phyloP scores from a whole-genome alignment of 2,113 vertebrate genomes.

The Barnardius zonarius region DNA sequence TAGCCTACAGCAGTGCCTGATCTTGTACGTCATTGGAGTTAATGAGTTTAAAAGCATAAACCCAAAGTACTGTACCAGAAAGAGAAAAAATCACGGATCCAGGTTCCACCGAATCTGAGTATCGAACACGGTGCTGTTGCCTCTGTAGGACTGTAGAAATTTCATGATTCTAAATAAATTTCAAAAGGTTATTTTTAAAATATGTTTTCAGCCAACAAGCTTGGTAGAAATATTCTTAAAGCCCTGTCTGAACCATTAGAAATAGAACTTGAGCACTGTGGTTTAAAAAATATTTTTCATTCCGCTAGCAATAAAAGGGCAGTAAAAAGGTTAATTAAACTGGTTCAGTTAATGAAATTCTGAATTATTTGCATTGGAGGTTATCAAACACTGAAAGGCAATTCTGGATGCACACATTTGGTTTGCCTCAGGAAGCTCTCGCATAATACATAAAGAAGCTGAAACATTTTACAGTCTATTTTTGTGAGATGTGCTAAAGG shows the following conservation, averaged over 20 bases:
- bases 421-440: not conserved
- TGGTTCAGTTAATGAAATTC: not conserved
- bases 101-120: constrained; percentile 81
- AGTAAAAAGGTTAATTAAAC: not conserved
- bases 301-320: not conserved
- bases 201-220: not conserved
- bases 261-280: not conserved
- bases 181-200: constrained; percentile 48
- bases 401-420: not conserved
- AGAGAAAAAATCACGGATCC: constrained; percentile 87
- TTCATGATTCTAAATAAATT: constrained; percentile 79
- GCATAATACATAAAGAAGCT: constrained; percentile 8
- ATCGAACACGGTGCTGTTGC: constrained; percentile 83
- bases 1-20: not conserved
- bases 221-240: not conserved
- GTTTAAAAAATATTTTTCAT: not conserved
- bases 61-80: constrained; percentile 79
- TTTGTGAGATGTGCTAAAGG: not conserved
- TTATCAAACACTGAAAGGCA: not conserved
- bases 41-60: not conserved
- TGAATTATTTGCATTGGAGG: not conserved
- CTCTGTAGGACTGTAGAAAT: constrained; percentile 69
- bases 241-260: not conserved
- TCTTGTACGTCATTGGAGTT: not conserved
- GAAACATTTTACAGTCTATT: not conserved